A percentile compares a stretch with the other conserved stretches of the same genome.
These are phyloP conservation scores for Astyanax mexicanus DNA, from an alignment of 2,797 vertebrate genomes.

Conservation along the genomic window DNA sequence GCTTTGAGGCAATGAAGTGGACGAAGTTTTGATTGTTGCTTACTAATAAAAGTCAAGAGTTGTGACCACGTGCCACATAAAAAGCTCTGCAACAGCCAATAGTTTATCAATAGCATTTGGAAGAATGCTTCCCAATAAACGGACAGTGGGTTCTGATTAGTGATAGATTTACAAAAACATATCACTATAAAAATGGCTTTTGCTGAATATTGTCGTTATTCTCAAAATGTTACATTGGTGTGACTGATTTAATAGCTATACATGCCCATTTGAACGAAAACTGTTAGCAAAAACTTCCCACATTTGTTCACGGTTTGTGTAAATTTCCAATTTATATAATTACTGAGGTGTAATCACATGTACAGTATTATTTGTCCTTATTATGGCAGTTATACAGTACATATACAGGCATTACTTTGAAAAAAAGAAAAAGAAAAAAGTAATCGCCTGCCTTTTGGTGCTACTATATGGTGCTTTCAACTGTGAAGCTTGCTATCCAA, in stretches of 20 bases:
- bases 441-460: neutral
- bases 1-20: slow-evolving; percentile 42
- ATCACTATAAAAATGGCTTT: slow-evolving; percentile 26
- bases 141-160: slow-evolving; percentile 6
- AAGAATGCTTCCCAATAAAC: slow-evolving; percentile 18
- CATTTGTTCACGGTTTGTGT: slow-evolving; percentile 16
- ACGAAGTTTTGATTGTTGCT: slow-evolving; percentile 44
- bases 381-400: slow-evolving; percentile 21
- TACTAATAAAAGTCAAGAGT: slow-evolving; percentile 40
- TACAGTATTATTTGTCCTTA: slow-evolving; percentile 26
- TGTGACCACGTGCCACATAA: slow-evolving; percentile 27
- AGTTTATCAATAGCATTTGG: slow-evolving; percentile 26
- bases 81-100: slow-evolving; percentile 12
- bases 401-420: neutral
- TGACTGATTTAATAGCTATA: neutral
- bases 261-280: neutral
- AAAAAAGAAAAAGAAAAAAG: neutral
- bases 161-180: slow-evolving; percentile 12
- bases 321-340: neutral
- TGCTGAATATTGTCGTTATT: slow-evolving; percentile 4
- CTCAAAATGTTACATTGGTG: neutral
- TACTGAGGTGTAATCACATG: neutral
- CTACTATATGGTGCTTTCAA: neutral
- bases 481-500: neutral
- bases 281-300: neutral